Conservation (phyloP, 1,140 invertebrate genomes). For the Kradibia gibbosae region DNA sequence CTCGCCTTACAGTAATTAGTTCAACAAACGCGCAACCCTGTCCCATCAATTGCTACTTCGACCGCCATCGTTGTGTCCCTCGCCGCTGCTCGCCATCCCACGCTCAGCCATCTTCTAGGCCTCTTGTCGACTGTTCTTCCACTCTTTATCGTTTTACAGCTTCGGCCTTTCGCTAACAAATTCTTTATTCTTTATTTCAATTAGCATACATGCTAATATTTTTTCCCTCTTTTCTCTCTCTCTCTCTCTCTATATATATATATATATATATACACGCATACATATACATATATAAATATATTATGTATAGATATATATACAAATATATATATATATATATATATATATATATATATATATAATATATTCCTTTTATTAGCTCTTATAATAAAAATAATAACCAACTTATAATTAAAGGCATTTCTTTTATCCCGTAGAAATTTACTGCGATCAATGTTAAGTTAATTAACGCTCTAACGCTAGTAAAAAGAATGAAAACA, state of each 20-base stretch:
- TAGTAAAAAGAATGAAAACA: too few species aligned
- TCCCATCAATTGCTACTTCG: conserved; percentile 71
- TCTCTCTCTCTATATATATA: neutral
- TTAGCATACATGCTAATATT: neutral
- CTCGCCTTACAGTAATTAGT: conserved; percentile 73
- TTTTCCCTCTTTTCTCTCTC: neutral
- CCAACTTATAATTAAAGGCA: too few species aligned
- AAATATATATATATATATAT: too few species aligned
- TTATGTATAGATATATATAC: too few species aligned
- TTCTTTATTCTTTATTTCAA: conserved; percentile 19
- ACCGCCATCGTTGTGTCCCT: neutral
- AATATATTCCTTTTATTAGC: too few species aligned
- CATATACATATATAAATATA: too few species aligned
- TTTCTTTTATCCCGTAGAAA: too few species aligned
- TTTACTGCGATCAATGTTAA: too few species aligned
- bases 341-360: too few species aligned
- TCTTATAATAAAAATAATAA: too few species aligned
- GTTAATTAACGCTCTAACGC: too few species aligned
- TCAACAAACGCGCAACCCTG: conserved; percentile 72
- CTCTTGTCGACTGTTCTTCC: neutral
- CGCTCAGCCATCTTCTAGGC: conserved; percentile 33
- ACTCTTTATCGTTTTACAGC: neutral
- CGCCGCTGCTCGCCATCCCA: neutral
- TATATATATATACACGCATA: too few species aligned
- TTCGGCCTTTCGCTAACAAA: neutral